Conservation (phyloP, 53 echinoderm and acorn worm species). For the Echinometra lucunter region DNA sequence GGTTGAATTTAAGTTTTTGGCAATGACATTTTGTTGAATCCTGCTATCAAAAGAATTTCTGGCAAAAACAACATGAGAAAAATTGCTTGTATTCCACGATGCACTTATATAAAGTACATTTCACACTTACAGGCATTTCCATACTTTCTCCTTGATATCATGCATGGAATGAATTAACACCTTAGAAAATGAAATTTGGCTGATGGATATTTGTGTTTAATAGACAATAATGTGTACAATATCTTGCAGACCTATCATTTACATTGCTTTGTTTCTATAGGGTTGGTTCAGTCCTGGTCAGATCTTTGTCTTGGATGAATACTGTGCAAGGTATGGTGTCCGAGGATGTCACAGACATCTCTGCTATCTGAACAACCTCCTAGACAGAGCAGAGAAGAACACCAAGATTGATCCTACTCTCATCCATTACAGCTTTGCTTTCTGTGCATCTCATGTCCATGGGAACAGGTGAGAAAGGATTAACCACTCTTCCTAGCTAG, state of each 20-base stretch:
- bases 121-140: no score
- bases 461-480: constrained; percentile 88
- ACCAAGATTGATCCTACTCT: constrained; percentile 99
- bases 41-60: no score
- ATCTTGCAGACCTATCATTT: neutral
- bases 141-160: neutral
- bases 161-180: neutral
- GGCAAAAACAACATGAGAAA: no score
- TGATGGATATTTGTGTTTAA: neutral
- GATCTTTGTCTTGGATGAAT: constrained; percentile 99
- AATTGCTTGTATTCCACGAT: neutral
- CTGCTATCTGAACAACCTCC: constrained; percentile 92
- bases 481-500: neutral
- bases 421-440: constrained; percentile 99
- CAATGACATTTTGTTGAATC: no score
- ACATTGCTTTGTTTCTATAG: constrained; percentile 52
- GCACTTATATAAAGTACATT: neutral
- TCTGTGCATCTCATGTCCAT: constrained; percentile 99
- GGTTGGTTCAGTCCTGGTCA: constrained; percentile 99
- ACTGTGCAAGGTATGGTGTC: constrained; percentile 97
- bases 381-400: constrained; percentile 96
- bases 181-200: neutral
- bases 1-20: no score
- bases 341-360: constrained; percentile 98
- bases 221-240: no score